Base-by-base conservation (phyloP, 2,888 invertebrate species). In the Meteorus colon region DNA sequence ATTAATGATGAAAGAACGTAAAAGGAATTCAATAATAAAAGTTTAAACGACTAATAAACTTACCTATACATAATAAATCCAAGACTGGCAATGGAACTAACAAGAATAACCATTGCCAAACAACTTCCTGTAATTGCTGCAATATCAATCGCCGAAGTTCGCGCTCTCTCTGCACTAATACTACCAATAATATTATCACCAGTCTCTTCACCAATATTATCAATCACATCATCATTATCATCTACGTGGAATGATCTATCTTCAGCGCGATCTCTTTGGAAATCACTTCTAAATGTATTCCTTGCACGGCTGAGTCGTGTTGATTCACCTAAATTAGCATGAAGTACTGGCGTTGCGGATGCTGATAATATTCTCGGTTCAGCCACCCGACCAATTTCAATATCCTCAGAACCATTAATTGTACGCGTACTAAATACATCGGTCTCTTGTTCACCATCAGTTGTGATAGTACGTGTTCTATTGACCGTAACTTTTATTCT, bases 1-100 rank as follows among this genome's bases (percentile, higher is more conserved):
- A 16, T 62, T 51, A 19, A 65, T 59, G 12, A 19, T 24, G 34
- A 34, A 34, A 24, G n/a, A 48, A 62, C 55, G 1, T 16, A n/a
- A 31, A 31, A 41, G 37, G 19, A 37, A 55, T 71, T 48, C 5
- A 16, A 24, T 16, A n/a, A 60, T 41, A 34, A 14, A 34, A 74
- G 68, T 51, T 24, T 41, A 16, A 55, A 63, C 3, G 60, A 60
- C 48, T 45, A 4, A 34, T 34, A 31, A 70, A 66, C 74, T 83
- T 79, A 88, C 88, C 89, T 88, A 81, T 89, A 89, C 87, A 88
- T 87, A 78, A 89, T 84, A 76, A 88, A 89, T 70, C 88, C 88
- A 45, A 89, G 81, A 77, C 88, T 89, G 31, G 84, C 88, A 79
- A 88, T 85, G 55, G 86, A 87, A 77, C 87, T 87, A 60, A 89